Base-by-base conservation (phyloP, 2,797 vertebrate species). In the Erethizon dorsatum region DNA sequence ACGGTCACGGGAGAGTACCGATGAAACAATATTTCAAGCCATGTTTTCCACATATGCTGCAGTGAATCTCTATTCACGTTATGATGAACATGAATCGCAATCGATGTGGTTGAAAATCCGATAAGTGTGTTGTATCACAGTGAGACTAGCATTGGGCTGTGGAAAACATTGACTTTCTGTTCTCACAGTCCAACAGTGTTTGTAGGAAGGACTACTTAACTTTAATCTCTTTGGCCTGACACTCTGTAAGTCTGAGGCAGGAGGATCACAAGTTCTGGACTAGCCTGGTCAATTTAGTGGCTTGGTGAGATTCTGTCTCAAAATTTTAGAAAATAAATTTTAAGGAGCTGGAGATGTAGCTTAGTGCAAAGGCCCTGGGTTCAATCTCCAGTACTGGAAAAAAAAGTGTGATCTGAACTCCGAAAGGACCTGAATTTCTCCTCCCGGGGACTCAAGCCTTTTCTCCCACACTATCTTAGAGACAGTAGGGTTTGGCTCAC, bases 11-110 rank as follows among this genome's bases (percentile, higher is more conserved):
- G 67, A 59, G 65, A 88, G 61, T 59, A 85, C 0, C 63, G 89
- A 88, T 87, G 94, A 95, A 88, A 85, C 47, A 33, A 41, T 91
- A 88, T 88, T 94, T 97, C 93, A 95, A 89, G n/a, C 80, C 86
- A 93, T 18, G 50, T 88, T 97, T 92, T 80, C 88, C 84, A 89
- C 95, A 95, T 82, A 77, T 89, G 89, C 75, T 83, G 59, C 41
- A 33, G 52, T 57, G 83, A 96, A 59, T 88, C 71, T 91, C 1
- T 67, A 6, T 73, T 95, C 88, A 59, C 33, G 20, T 71, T 89
- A 20, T 17, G 69, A 80, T 78, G 89, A 96, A 65, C 65, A 78
- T 15, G 88, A 94, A 89, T 85, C 65, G 59, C 57, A 83, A 52
- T 1, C 1, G 83, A 85, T 85, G 57, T 86, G 82, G 45, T 9